Percentiles rank a stretch among this genome's conserved stretches.
Evolutionary conservation across 2,797 vertebrate species (phyloP).

Genomic region (Sebastes paucispinis): DNA sequence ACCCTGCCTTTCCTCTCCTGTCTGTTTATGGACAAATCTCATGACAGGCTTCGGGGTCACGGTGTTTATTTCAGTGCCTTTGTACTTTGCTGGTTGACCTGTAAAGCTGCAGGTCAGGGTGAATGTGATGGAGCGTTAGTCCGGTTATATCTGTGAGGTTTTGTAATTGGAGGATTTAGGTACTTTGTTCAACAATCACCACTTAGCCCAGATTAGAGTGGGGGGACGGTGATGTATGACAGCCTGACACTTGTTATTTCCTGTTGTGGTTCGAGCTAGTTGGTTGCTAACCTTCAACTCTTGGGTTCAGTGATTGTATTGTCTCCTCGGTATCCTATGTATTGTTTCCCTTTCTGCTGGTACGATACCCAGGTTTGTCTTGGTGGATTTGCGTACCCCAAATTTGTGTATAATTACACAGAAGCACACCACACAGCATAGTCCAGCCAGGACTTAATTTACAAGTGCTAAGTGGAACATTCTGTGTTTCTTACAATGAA

Average conservation of each 20-base stretch:
- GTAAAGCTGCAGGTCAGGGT: constrained; percentile 36
- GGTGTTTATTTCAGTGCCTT: constrained; percentile 55
- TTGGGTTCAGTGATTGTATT: background rate
- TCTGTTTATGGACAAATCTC: constrained; percentile 52
- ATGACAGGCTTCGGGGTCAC: constrained; percentile 34
- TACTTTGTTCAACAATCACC: constrained; percentile 49
- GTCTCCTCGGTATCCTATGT: background rate
- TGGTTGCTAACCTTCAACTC: constrained; percentile 11
- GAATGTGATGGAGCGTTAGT: constrained; percentile 19
- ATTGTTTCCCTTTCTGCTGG: background rate
- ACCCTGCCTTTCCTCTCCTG: constrained; percentile 63
- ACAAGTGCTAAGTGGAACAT: background rate
- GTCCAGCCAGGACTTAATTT: background rate
- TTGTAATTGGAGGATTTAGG: constrained; percentile 16
- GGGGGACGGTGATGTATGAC: constrained; percentile 2
- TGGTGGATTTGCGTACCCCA: background rate
- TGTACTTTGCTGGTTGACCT: constrained; percentile 40
- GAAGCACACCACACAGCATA: background rate
- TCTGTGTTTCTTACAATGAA: constrained; percentile 1
- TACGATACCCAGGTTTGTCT: constrained; percentile 1
- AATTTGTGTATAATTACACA: constrained; percentile 7
- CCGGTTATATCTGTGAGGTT: constrained; percentile 5
- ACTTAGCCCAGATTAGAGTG: constrained; percentile 26
- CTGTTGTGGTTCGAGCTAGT: constrained; percentile 32
- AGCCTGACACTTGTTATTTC: constrained; percentile 56